Base-by-base conservation (phyloP, 2,113 vertebrate species). In the Odocoileus virginianus region DNA sequence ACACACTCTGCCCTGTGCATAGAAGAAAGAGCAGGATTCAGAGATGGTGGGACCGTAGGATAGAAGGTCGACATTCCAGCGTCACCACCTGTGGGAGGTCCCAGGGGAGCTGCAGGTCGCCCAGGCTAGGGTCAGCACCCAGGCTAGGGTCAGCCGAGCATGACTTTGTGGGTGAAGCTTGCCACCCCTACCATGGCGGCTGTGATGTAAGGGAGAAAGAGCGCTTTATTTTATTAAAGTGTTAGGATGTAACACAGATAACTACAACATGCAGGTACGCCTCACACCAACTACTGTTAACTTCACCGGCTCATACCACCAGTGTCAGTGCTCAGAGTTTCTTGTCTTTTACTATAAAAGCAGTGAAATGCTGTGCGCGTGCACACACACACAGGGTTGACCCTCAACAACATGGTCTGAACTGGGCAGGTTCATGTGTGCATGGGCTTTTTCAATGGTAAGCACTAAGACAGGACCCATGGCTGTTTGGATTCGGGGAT, bases 241-340 rank as follows among this genome's bases (percentile, higher is more conserved):
- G 6, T 23, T 3, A n/a, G 10, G 8, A 27, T 27, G 14, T 6
- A 6, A 23, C 30, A 1, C 8, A 19, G 25, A 6, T 10, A 17
- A 43, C 54, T 43, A 0, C 2, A 11, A 7, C 25, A 7, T 6
- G 1, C 5, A 45, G 83, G 6, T 0, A 1, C 5, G 7, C 60
- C 23, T 36, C 1, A 15, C 7, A 6, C 45, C 58, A 7, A 3
- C 30, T 36, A 5, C 30, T 5, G 5, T 1, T 12, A 2, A 27
- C n/a, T 23, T 1, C 30, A 7, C 79, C 16, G 43, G 16, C 58
- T 28, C 27, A 25, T 3, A 12, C 12, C 23, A 13, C 47, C 27
- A 2, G 61, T 7, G 47, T 40, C 9, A 0, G 16, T 2, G 47
- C 61, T 28, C 23, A 40, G 47, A 71, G 6, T 12, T 40, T 50